Evolutionary conservation across 1,140 invertebrate species (phyloP).

Genomic region (Diorhabda sublineata): DNA sequence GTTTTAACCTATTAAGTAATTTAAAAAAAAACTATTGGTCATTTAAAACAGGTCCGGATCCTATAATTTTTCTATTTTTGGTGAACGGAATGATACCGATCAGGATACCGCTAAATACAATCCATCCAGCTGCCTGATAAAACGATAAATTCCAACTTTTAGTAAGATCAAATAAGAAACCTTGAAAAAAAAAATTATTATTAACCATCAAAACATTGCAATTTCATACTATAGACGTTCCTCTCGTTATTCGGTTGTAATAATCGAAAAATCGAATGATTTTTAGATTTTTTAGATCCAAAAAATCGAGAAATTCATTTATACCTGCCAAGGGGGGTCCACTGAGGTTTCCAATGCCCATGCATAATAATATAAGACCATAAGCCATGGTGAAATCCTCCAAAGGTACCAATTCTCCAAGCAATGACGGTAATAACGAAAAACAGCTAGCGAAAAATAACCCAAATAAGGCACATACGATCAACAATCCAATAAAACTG

Average conservation of each 20-base stretch:
- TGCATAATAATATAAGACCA: conserved; percentile 78
- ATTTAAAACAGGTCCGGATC: conserved; percentile 3
- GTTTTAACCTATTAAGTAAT: too few species aligned
- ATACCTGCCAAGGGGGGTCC: conserved; percentile 59
- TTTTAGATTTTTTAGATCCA: too few species aligned
- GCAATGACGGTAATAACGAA: conserved; percentile 80
- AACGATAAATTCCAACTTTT: conserved; percentile 69
- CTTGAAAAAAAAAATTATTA: conserved; percentile 46
- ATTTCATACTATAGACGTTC: too few species aligned
- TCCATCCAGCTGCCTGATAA: conserved; percentile 70
- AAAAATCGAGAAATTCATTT: not conserved
- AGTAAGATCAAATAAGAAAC: conserved; percentile 66
- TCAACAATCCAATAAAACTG: conserved; percentile 56
- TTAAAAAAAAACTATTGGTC: not conserved
- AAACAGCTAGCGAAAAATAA: conserved; percentile 83
- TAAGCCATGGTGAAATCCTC: conserved; percentile 84
- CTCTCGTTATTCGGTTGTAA: too few species aligned
- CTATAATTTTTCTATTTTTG: conserved; percentile 53
- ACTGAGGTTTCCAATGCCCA: conserved; percentile 65
- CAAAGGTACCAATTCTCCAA: conserved; percentile 74
- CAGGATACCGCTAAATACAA: conserved; percentile 70
- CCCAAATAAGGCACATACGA: conserved; percentile 67
- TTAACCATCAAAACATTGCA: too few species aligned
- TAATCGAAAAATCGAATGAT: too few species aligned
- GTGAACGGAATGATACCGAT: conserved; percentile 64